These are phyloP conservation scores for Hemistola chrysoprasaria DNA, from an alignment of 2,888 invertebrate species.

Conservation along the genomic window DNA sequence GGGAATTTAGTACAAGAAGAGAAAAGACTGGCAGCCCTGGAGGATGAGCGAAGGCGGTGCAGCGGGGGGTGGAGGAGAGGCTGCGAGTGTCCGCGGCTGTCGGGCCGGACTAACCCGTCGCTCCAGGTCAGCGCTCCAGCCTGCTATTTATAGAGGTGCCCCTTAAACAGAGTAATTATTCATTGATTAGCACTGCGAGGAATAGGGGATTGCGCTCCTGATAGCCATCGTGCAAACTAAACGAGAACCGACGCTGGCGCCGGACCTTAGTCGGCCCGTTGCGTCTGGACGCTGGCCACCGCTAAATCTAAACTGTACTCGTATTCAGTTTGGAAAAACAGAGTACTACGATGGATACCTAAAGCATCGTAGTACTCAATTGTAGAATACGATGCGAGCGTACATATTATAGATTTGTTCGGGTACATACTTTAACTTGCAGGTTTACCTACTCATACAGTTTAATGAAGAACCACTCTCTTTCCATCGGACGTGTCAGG, in stretches of 20 bases:
- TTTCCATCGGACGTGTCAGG: conserved; percentile 36
- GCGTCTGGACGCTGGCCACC: conserved; percentile 28
- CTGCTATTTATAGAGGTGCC: conserved; percentile 81
- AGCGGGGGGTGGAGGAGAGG: conserved; percentile 52
- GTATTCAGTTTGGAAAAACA: too few relatives aligned
- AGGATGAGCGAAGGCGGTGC: conserved; percentile 34
- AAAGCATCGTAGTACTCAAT: too few relatives aligned
- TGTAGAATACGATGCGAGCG: too few relatives aligned
- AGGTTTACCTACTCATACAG: too few relatives aligned
- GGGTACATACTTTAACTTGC: too few relatives aligned
- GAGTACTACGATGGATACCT: too few relatives aligned
- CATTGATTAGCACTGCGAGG: conserved; percentile 82
- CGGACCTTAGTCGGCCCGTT: conserved; percentile 46
- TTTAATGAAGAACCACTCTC: conserved; percentile 27
- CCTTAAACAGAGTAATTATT: conserved; percentile 83
- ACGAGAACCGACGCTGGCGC: conserved; percentile 77
- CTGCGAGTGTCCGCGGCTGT: conserved; percentile 74
- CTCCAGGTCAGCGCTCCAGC: conserved; percentile 82
- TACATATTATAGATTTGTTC: too few relatives aligned
- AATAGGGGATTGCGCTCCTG: conserved; percentile 81
- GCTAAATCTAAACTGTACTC: conserved; percentile 5
- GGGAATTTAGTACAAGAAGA: conserved; percentile 2
- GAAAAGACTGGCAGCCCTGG: conserved; percentile 28
- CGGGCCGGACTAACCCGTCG: conserved; percentile 81
- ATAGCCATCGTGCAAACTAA: conserved; percentile 80